These are phyloP conservation scores for Drosophila glabriapex DNA, from an alignment of 2,888 invertebrate species.

Conservation along the genomic window DNA sequence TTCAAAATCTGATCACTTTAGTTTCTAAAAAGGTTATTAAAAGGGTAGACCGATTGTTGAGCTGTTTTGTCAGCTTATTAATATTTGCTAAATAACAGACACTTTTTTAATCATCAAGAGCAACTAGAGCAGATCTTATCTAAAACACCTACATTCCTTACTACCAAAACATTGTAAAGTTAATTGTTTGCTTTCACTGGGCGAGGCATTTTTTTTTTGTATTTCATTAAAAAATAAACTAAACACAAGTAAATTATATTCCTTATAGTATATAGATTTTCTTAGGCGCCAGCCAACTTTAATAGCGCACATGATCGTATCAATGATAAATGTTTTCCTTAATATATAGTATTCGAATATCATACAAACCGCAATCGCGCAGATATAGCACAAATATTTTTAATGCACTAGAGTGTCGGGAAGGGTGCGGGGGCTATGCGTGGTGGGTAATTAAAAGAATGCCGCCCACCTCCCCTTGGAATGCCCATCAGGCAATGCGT, in stretches of 20 bases:
- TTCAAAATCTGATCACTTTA: background rate
- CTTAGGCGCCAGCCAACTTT: constrained; percentile 22
- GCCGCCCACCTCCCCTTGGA: constrained; percentile 50
- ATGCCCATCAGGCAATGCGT: constrained; percentile 40
- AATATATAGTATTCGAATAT: constrained; percentile 52
- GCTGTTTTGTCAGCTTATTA: background rate
- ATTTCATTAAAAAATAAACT: constrained; percentile 1
- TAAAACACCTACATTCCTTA: constrained; percentile 11
- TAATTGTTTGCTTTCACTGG: background rate
- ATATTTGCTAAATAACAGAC: background rate
- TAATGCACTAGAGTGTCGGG: constrained; percentile 40
- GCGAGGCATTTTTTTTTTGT: background rate
- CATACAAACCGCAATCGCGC: constrained; percentile 49
- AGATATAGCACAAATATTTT: constrained; percentile 54
- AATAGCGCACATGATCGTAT: constrained; percentile 23
- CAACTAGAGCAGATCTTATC: constrained; percentile 33
- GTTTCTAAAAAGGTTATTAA: background rate
- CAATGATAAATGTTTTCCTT: constrained; percentile 47
- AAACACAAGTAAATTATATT: constrained; percentile 5
- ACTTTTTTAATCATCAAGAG: background rate
- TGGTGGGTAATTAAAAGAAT: constrained; percentile 61
- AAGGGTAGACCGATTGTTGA: background rate
- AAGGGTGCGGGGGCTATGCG: constrained; percentile 12
- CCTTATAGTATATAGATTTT: constrained; percentile 13
- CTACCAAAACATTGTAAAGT: constrained; percentile 15